Percentiles rank a stretch among this genome's conserved stretches.
These are phyloP conservation scores for Ateles fusciceps DNA, from an alignment of 2,797 vertebrate species.

Conservation along the genomic window DNA sequence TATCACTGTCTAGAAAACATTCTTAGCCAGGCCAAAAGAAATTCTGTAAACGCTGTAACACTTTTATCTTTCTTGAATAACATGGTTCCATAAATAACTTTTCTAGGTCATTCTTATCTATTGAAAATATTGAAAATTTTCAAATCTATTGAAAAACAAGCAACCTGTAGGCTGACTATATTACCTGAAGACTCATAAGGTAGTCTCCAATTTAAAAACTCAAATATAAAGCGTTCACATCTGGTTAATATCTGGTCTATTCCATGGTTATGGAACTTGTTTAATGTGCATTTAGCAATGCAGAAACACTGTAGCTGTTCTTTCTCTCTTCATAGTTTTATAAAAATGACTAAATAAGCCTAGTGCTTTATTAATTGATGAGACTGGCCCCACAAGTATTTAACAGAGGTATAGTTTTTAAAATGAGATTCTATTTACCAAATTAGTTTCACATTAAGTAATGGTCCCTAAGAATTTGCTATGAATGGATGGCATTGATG, in stretches of 20 bases:
- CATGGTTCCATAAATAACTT: neutral
- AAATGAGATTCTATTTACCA: slow-evolving; percentile 36
- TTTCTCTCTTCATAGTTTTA: neutral
- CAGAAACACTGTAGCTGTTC: neutral
- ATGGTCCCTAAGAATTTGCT: neutral
- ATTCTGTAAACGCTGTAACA: neutral
- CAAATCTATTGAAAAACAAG: neutral
- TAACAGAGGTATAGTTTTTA: neutral
- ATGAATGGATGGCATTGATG: neutral
- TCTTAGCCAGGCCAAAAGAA: neutral
- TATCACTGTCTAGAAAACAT: neutral
- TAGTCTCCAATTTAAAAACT: slow-evolving; percentile 46
- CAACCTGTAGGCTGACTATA: neutral
- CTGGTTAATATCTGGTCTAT: slow-evolving; percentile 32
- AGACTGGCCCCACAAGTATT: neutral
- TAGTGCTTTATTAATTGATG: neutral
- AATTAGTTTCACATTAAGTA: slow-evolving; percentile 30
- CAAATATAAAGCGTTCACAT: neutral
- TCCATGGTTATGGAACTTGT: neutral
- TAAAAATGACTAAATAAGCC: slow-evolving; percentile 39
- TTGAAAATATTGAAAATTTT: neutral
- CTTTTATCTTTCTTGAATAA: neutral
- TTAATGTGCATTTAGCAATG: neutral
- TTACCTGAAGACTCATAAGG: slow-evolving; percentile 42
- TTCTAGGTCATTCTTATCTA: neutral